A percentile compares a stretch with the other conserved stretches of the same genome.
Evolutionary conservation across 1,140 invertebrate species (phyloP).

Genomic region (Sminthurinus signatus): DNA sequence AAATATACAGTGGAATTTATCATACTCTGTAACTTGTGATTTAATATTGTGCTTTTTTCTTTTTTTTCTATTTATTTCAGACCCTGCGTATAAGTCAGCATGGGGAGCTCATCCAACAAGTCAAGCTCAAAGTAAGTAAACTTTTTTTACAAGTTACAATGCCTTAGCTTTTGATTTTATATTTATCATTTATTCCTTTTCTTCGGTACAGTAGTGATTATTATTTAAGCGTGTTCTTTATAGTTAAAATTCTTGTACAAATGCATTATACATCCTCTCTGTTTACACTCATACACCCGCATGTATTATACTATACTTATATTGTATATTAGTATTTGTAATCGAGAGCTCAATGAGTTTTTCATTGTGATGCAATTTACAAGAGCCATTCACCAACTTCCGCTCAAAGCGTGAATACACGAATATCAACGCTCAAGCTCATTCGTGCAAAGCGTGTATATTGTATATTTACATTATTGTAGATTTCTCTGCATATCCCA

Average conservation of each 20-base stretch:
- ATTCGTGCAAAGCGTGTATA: conserved; percentile 7
- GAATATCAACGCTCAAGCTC: background rate
- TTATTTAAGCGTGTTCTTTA: no score
- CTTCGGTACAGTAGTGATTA: background rate
- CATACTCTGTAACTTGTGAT: background rate
- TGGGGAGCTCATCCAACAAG: conserved; percentile 56
- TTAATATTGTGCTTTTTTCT: conserved; percentile 6
- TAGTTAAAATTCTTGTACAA: no score
- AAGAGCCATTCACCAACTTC: background rate
- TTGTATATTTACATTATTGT: no score
- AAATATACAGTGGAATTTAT: conserved; percentile 4
- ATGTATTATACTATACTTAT: background rate
- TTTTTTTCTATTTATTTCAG: conserved; percentile 46
- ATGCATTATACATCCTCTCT: background rate
- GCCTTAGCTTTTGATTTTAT: background rate
- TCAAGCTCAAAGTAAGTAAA: conserved; percentile 51
- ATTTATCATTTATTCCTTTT: background rate
- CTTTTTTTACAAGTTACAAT: background rate
- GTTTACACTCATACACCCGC: background rate
- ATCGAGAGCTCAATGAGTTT: background rate
- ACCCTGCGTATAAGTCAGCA: conserved; percentile 60
- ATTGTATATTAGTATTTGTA: no score
- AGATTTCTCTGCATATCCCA: no score
- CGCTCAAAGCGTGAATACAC: background rate
- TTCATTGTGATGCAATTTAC: conserved; percentile 7